Evolutionary conservation across 2,888 invertebrate genomes (phyloP), one percentile per base, ranked within the genome.

Genomic region (Euspilapteryx auroguttella): DNA sequence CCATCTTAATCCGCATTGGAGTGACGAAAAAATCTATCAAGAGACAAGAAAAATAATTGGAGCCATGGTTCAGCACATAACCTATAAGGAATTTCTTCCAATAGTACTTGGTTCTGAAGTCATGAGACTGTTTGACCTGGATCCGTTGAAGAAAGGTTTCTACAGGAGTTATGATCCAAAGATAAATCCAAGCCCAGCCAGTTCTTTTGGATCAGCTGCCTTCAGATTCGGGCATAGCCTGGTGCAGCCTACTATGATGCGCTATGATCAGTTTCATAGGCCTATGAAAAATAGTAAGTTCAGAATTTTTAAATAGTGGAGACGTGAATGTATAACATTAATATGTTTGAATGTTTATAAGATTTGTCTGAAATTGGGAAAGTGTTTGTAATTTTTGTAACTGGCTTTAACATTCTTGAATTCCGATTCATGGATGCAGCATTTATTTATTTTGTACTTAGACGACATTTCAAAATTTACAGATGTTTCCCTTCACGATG

Each of bases 191-290:
- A 82, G 83, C 2, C 80, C 89, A 0, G 86, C 87, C 1, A 91
- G 89, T 54, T 78, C 86, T 0, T 92, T 92, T 57, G 82, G 86
- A 0, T 81, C 89, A 0, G 90, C 91, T 1, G 92, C 92, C 2
- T 92, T 89, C 56, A 79, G 92, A 12, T 92, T 92, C 53, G 92
- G 92, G 0, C 92, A 92, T 53, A 91, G 92, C 24, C 64, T 94
- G 36, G 89, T 94, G 3, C 90, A 92, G 46, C 80, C 82, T 4
- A 82, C 85, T 7, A 86, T 92, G 51, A 71, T 88, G 36, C 78
- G 91, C 34, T 86, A 80, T 42, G 87, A 90, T 43, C 76, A 78
- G 6, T 77, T 82, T 39, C 88, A 89, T 46, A 71, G 81, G 22
- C 79, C 85, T 0, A 59, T 89, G 32, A 76, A 78, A 25, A 86